Base-by-base conservation (phyloP, 1,140 invertebrate species). In the Bombus breviceps region DNA sequence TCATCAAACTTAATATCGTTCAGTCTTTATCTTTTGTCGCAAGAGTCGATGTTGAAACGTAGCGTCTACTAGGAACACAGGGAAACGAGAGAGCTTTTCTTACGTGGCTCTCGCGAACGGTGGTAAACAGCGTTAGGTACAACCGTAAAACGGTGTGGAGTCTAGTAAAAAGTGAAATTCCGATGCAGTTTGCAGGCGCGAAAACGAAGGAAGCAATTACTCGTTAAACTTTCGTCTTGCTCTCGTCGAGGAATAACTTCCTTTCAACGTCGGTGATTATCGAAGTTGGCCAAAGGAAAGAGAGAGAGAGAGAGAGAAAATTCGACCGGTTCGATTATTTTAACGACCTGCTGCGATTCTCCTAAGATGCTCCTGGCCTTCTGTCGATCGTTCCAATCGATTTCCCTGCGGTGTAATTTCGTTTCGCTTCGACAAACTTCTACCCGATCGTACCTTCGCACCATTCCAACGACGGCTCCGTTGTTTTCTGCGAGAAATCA, bases 151-250 rank as follows among this genome's bases (percentile, higher is more conserved):
- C 43, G n/a, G 15, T 22, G 28, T 4, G 15, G n/a, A 32, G 57
- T n/a, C 22, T 34, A 32, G 39, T 53, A 69, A 81, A 81, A 85
- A 81, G 69, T 57, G 71, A 85, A 85, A 85, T 85, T 66, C 79
- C 62, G 41, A 32, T 57, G 59, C 62, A 43, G 41, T 76, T 74
- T 43, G 43, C 72, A 59, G 76, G 84, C 89, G 81, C 69, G 88
- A 89, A 87, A 81, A 74, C 80, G 82, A 90, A 93, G 90, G 89
- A 84, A 88, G 86, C 87, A 88, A 81, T 90, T 74, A 81, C 73
- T 93, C 93, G 89, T 93, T 92, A 92, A 93, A 93, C 90, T 90
- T 89, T 85, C 76, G 81, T 86, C 85, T 88, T 87, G 83, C 81
- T 88, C 78, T 86, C 43, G 3, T 77, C 77, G 66, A 77, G 87